Evolutionary conservation across 2,113 vertebrate species (phyloP), one percentile per base, ranked within the genome.

Genomic region (Nerophis ophidion): DNA sequence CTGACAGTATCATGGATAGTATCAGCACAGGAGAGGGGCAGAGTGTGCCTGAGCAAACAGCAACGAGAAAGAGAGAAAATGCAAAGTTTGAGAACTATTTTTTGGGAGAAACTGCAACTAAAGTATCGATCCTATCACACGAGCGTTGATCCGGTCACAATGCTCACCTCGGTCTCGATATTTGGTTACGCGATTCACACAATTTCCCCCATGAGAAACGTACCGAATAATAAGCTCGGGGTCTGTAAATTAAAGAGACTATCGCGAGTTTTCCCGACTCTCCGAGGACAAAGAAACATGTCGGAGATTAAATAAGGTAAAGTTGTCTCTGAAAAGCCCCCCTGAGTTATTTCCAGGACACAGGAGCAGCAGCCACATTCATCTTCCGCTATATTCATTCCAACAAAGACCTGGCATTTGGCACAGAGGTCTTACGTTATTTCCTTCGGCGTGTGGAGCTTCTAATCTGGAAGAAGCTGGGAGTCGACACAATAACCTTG

Each of bases 401-500:
- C 34, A 70, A 46, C 56, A 26, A 15, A 42, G 57, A 51, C 70
- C 47, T 53, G 71, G 72, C 72, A 63, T 67, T 60, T 54, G 40
- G 52, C 51, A 59, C 60, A 63, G 64, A 63, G 67, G 71, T 63
- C 57, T 19, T 53, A 51, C 19, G 51, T 60, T 65, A 47, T 70
- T 71, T 61, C n/a, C 55, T 26, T 75, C 42, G 44, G 47, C 56
- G 70, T 72, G 73, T 75, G 63, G 51, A 71, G 57, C 57, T 51
- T 68, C 66, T 59, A 65, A 80, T 74, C 76, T 60, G 69, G 57
- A 44, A 10, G 38, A 42, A 38, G 38, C 36, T 56, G 36, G 52
- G 66, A 79, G 54, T 48, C 44, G 47, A 59, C 68, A 81, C 80
- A 84, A 85, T 70, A 74, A 65, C 57, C 69, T 53, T 7, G 70